Conservation (phyloP, 2,113 vertebrate genomes). For the Petaurus breviceps region DNA sequence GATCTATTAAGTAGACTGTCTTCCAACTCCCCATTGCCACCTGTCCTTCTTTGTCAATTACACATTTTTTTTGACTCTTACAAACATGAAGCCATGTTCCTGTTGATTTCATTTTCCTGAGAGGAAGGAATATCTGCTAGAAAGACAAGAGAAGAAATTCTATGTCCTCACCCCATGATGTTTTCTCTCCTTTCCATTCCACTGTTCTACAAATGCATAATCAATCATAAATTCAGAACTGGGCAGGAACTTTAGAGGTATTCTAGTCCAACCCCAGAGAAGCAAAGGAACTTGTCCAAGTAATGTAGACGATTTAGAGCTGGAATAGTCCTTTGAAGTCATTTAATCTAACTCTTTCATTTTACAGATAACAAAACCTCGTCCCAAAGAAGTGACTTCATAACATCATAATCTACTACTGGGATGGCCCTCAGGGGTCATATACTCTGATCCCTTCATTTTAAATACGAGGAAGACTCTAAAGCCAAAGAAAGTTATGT, state of each 20-base stretch:
- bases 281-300: not conserved
- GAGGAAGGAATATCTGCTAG: not conserved
- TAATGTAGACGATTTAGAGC: not conserved
- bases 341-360: not conserved
- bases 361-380: not conserved
- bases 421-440: not conserved
- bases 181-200: not conserved
- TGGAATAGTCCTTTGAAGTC: not conserved
- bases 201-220: not conserved
- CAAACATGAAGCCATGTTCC: not conserved
- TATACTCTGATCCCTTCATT: not conserved
- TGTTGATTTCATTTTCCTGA: not conserved
- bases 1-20: not conserved
- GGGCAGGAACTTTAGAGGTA: not conserved
- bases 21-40: not conserved
- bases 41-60: not conserved
- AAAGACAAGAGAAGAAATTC: not conserved
- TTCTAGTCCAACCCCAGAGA: not conserved
- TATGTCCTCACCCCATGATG: not conserved
- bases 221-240: not conserved
- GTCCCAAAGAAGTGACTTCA: not conserved
- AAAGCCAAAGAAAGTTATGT: not conserved
- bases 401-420: not conserved
- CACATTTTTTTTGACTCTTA: not conserved
- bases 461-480: not conserved